Base-by-base conservation (phyloP, 2,888 invertebrate species). In the Drosophila hamatofila region DNA sequence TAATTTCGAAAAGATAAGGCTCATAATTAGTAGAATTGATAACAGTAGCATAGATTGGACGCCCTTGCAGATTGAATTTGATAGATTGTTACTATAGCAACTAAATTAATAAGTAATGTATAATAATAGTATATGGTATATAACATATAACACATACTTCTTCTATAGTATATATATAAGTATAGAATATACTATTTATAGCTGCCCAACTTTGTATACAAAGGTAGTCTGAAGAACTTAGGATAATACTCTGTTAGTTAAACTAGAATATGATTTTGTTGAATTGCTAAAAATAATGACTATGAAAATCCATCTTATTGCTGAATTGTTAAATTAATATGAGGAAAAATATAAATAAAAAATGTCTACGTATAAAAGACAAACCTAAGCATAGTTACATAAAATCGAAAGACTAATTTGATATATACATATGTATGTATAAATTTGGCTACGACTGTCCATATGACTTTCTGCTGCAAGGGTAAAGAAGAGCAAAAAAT, bases 401-500 rank as follows among this genome's bases (percentile, higher is more conserved):
- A 30, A 48, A 25, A 46, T 46, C 16, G 16, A 8, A 25, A 46
- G 16, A 25, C 7, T 46, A 16, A 46, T 16, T 16, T 12, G 3
- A 46, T 46, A 25, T 46, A 46, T n/a, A n/a, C n/a, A n/a, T n/a
- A n/a, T n/a, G n/a, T n/a, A n/a, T n/a, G n/a, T n/a, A n/a, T n/a
- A n/a, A n/a, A n/a, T n/a, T n/a, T n/a, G n/a, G n/a, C n/a, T n/a
- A n/a, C n/a, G n/a, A n/a, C n/a, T n/a, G n/a, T n/a, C n/a, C n/a
- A n/a, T n/a, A n/a, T n/a, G n/a, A 49, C 49, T 49, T 48, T 48
- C 48, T n/a, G n/a, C 14, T 8, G 14, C 18, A 18, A 14, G 52
- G 9, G 16, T 12, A 23, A 23, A n/a, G 39, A 39, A 37, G 33
- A 33, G 8, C 51, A 25, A 41, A n/a, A 44, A 44, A 27, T 1